phyloP scores from a whole-genome alignment of 1,140 invertebrate species.

The Ericerus pela region DNA sequence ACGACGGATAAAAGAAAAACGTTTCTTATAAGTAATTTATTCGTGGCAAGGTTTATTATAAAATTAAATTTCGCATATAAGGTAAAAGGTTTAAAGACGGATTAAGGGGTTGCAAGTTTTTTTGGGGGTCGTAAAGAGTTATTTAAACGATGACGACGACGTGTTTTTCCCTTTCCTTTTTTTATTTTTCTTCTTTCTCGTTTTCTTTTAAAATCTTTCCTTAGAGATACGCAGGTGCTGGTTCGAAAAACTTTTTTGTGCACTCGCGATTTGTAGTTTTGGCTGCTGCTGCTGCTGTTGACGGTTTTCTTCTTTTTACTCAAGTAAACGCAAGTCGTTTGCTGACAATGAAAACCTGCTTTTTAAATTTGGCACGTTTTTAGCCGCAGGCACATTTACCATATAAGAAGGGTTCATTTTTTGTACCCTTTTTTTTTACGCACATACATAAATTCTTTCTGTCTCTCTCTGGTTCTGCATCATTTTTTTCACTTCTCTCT shows the following conservation, averaged over 20 bases:
- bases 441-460: too few species aligned
- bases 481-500: too few species aligned
- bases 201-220: too few species aligned
- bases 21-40: background rate
- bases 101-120: background rate
- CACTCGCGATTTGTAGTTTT: too few species aligned
- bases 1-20: slow-evolving; percentile 2
- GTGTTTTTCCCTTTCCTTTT: background rate
- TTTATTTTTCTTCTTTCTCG: too few species aligned
- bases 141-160: slow-evolving; percentile 12
- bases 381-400: background rate
- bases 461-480: too few species aligned
- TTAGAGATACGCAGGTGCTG: background rate
- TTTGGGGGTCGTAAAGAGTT: background rate
- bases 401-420: slow-evolving; percentile 7
- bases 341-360: slow-evolving; percentile 3
- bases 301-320: too few species aligned
- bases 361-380: slow-evolving; percentile 12
- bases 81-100: background rate
- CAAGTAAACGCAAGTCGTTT: background rate
- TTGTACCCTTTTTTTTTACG: slow-evolving; percentile 4
- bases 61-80: slow-evolving; percentile 4
- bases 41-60: slow-evolving; percentile 4
- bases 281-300: too few species aligned
- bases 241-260: background rate